Percentiles rank a stretch among this genome's conserved stretches.
phyloP scores from a whole-genome alignment of 1,140 invertebrate genomes.

The Cydia pomonella region DNA sequence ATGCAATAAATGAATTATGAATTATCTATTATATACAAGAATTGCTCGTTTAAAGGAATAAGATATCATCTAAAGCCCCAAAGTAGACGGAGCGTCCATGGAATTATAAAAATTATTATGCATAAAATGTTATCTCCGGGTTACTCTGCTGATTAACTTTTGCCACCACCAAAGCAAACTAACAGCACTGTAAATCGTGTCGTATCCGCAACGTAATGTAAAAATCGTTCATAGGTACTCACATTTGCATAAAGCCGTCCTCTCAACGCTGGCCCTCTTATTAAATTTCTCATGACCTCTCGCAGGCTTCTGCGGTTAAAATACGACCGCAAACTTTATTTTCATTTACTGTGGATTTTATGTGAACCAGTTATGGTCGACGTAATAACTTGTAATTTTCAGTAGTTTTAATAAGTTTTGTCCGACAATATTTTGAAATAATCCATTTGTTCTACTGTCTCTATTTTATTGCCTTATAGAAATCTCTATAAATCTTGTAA shows the following conservation, averaged over 20 bases:
- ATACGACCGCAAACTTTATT: conserved; percentile 32
- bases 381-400: background rate
- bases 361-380: conserved; percentile 1
- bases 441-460: background rate
- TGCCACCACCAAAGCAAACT: background rate
- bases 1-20: too few species aligned
- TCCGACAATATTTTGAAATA: background rate
- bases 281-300: conserved; percentile 41
- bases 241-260: conserved; percentile 40
- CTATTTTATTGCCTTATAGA: too few species aligned
- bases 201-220: background rate
- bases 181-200: background rate
- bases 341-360: conserved; percentile 28
- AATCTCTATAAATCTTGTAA: too few species aligned
- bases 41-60: too few species aligned
- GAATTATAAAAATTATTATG: too few species aligned
- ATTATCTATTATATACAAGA: too few species aligned
- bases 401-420: conserved; percentile 7
- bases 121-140: background rate
- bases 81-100: too few species aligned
- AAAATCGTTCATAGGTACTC: conserved; percentile 25
- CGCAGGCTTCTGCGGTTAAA: conserved; percentile 33
- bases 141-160: background rate
- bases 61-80: too few species aligned
- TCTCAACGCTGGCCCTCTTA: conserved; percentile 39